phyloP scores from a whole-genome alignment of 2,113 vertebrate genomes.

The Lophochroa leadbeateri region DNA sequence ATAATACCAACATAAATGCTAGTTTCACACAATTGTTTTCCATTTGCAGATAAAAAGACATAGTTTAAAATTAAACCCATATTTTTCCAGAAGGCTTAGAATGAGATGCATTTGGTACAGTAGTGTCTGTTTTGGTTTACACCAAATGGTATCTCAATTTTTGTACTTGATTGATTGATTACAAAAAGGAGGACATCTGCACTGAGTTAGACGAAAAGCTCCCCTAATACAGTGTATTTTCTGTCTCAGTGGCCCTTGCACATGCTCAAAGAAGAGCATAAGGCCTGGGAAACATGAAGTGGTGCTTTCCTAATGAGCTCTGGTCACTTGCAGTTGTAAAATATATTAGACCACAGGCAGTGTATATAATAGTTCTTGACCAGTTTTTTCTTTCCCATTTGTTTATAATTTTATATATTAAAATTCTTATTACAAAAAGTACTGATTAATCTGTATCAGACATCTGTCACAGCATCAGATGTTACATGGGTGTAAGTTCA shows the following conservation, averaged over 20 bases:
- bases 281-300: not conserved
- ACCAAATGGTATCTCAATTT: not conserved
- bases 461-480: too few relatives aligned
- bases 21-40: accelerated
- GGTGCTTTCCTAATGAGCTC: not conserved
- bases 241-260: not conserved
- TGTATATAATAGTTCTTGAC: not conserved
- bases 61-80: not conserved
- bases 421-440: not conserved
- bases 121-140: not conserved
- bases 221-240: not conserved
- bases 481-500: not conserved
- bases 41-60: not conserved
- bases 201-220: not conserved
- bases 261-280: not conserved
- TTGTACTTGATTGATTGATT: not conserved
- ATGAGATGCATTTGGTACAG: not conserved
- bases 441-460: not conserved
- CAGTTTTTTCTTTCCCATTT: not conserved
- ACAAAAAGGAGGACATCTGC: not conserved
- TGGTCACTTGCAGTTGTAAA: not conserved
- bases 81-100: not conserved
- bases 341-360: not conserved
- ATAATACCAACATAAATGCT: not conserved
- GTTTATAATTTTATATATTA: not conserved